Conservation (phyloP, 2,113 vertebrate species). For the Motacilla alba region DNA sequence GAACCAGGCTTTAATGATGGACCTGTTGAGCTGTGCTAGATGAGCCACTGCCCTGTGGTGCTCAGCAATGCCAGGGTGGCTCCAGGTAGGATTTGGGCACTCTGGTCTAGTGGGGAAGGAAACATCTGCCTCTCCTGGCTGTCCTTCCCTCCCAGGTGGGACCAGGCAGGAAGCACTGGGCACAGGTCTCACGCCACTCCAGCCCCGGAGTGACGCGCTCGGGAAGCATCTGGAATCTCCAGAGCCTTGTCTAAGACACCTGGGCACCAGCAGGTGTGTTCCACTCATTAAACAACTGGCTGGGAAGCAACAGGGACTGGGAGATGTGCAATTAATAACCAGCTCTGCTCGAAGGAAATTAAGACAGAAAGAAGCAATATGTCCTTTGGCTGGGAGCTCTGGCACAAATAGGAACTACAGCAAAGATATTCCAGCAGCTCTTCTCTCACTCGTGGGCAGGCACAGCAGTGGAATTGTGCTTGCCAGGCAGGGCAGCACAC, state of each 20-base stretch:
- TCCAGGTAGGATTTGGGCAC: neutral
- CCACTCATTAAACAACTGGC: neutral
- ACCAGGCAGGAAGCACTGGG: neutral
- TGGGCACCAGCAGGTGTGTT: neutral
- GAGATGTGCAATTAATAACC: neutral
- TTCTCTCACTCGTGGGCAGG: accelerated
- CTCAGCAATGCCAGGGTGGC: neutral
- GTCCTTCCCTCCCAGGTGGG: neutral
- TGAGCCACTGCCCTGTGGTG: neutral
- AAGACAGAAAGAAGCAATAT: neutral
- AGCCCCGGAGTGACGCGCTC: accelerated
- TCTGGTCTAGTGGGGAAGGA: neutral
- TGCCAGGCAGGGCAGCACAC: neutral
- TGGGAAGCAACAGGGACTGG: neutral
- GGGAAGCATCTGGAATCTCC: neutral
- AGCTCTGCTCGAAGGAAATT: neutral
- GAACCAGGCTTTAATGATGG: neutral
- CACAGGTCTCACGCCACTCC: accelerated
- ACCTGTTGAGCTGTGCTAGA: neutral
- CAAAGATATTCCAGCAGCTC: neutral
- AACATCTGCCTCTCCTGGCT: neutral
- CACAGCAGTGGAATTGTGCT: neutral
- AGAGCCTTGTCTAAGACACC: neutral
- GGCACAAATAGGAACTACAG: neutral
- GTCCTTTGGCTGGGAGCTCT: neutral